These are phyloP conservation scores for Pseudococcus jackbeardsleyi DNA, from an alignment of 2,888 invertebrate genomes.

Conservation along the genomic window DNA sequence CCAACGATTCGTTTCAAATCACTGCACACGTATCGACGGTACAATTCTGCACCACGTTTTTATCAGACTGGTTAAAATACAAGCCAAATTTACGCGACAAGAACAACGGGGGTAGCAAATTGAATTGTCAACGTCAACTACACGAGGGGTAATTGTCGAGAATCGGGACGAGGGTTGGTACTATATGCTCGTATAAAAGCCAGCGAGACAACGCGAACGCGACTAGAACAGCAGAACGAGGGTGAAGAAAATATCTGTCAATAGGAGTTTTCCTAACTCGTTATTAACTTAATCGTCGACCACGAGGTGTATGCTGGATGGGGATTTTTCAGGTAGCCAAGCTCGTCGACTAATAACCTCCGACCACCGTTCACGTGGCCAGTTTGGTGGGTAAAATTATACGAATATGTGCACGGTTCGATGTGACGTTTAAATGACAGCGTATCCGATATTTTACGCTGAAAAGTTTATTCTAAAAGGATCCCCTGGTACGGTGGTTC, in stretches of 20 bases:
- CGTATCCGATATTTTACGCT: conserved; percentile 9
- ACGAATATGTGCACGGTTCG: conserved; percentile 3
- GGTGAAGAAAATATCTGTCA: conserved; percentile 47
- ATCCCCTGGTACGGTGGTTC: background rate
- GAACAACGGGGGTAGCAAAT: conserved; percentile 2
- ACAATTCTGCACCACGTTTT: background rate
- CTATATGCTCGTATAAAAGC: background rate
- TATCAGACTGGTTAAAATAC: background rate
- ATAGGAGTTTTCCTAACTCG: conserved; percentile 38
- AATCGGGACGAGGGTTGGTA: conserved; percentile 25
- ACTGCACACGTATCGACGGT: background rate
- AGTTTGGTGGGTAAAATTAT: conserved; percentile 10
- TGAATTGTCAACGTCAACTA: conserved; percentile 43
- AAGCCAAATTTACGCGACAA: background rate
- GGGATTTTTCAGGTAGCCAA: conserved; percentile 16
- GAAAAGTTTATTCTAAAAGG: conserved; percentile 19
- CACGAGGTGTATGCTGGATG: background rate
- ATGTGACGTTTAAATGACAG: conserved; percentile 38
- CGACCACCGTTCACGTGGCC: conserved; percentile 18
- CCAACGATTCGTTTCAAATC: background rate
- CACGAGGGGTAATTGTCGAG: conserved; percentile 24
- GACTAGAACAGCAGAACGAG: background rate
- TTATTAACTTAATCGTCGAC: conserved; percentile 35
- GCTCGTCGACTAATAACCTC: background rate
- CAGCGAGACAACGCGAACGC: background rate